A percentile compares a stretch with the other conserved stretches of the same genome.
These are phyloP conservation scores for Heliconius melpomene DNA, from an alignment of 1,140 invertebrate genomes.

Conservation along the genomic window DNA sequence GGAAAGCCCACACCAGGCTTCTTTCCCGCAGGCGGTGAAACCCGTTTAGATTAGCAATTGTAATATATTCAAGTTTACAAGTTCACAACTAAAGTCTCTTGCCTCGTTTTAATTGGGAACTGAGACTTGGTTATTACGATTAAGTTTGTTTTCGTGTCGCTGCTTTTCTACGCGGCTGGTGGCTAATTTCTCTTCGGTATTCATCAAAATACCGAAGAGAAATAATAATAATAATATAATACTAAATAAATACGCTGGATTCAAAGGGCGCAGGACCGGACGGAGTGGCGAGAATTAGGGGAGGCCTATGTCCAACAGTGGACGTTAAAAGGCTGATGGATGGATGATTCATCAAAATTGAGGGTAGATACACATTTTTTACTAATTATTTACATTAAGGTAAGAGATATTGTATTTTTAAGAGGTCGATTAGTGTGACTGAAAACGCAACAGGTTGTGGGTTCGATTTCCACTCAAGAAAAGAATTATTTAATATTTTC, in stretches of 20 bases:
- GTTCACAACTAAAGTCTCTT: constrained; percentile 42
- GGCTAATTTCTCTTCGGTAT: constrained; percentile 16
- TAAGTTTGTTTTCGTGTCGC: constrained; percentile 22
- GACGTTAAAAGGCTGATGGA: too few species aligned
- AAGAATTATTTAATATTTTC: too few species aligned
- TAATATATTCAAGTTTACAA: constrained; percentile 50
- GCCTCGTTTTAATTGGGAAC: constrained; percentile 40
- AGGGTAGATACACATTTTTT: neutral
- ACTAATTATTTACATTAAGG: neutral
- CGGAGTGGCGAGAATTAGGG: too few species aligned
- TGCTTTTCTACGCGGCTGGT: constrained; percentile 11
- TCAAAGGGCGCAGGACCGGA: too few species aligned
- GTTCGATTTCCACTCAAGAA: too few species aligned
- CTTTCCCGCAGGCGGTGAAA: constrained; percentile 25
- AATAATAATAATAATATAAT: too few species aligned
- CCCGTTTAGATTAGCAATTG: constrained; percentile 51
- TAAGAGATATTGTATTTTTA: neutral
- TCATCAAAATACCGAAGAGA: constrained; percentile 12
- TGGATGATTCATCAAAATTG: neutral
- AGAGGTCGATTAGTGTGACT: too few species aligned
- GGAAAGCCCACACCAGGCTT: constrained; percentile 12
- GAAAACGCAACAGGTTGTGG: too few species aligned
- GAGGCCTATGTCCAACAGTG: too few species aligned
- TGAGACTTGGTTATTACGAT: constrained; percentile 27
- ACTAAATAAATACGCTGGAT: too few species aligned